Evolutionary conservation across 1,140 invertebrate genomes (phyloP), one percentile per base, ranked within the genome.

Genomic region (Branchinecta lindahli): DNA sequence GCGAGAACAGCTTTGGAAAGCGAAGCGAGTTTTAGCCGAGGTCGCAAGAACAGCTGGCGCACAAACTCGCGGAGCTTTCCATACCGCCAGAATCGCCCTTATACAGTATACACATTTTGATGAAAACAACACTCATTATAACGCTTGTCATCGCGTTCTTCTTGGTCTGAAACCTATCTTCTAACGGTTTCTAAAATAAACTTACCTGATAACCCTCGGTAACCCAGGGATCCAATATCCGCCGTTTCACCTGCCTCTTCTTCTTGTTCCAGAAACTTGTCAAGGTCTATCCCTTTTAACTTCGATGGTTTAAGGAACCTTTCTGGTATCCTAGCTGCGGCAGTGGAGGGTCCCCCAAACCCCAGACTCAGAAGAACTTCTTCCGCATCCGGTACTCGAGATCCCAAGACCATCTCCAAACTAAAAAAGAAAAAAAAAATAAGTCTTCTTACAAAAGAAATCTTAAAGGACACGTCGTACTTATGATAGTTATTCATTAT

Each of bases 381-480:
- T 46, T 69, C 68, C 44, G 68, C 45, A 69, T 69, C 68, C 44
- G 68, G 47, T 46, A 46, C 44, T n/a, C 68, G 68, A 12, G 52
- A 21, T n/a, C 20, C 68, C 47, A 69, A 46, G 4, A 61, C 18
- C 18, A 61, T 61, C 18, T 61, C 52, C 52, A 61, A 12, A 61
- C 52, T 61, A 20, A 12, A 61, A 61, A 15, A 61, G 2, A 61
- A 20, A 52, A 52, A 9, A 61, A 12, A 61, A 15, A 6, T 61
- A 61, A 3, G 33, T 33, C 33, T 33, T 33, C 33, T 1, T 5
- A 33, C 33, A 33, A 5, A 33, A 33, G 33, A 33, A n/a, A 33
- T 33, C 33, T 33, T 33, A 5, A 33, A 33, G n/a, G n/a, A n/a
- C n/a, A n/a, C n/a, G n/a, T n/a, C n/a, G n/a, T n/a, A n/a, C n/a